Percentiles rank a stretch among this genome's conserved stretches.
Evolutionary conservation across 2,113 vertebrate species (phyloP).

Genomic region (Physeter macrocephalus): DNA sequence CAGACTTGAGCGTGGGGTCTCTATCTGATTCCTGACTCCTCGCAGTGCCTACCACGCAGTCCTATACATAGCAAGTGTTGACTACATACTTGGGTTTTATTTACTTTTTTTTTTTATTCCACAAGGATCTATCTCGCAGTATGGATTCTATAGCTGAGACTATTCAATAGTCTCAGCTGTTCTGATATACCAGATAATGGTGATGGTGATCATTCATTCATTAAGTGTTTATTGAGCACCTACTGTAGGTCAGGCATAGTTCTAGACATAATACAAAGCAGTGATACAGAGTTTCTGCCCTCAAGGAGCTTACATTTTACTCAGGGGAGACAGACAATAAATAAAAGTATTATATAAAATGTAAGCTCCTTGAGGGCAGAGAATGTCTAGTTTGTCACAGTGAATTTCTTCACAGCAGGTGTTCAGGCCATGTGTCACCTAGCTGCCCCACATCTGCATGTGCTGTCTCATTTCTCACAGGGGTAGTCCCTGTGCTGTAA

Average conservation of each 20-base stretch:
- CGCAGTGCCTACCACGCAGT: neutral
- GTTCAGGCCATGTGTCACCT: neutral
- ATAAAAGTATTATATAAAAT: neutral
- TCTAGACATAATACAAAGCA: neutral
- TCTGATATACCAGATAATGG: neutral
- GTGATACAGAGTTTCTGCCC: neutral
- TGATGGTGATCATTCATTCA: neutral
- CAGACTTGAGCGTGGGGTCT: neutral
- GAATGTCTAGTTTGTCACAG: neutral
- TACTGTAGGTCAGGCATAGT: neutral
- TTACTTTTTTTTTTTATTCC: neutral
- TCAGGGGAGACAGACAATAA: neutral
- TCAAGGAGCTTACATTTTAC: neutral
- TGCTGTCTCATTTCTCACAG: neutral
- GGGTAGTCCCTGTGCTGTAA: neutral
- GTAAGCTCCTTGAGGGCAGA: neutral
- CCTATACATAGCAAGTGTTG: neutral
- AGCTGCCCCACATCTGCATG: rapidly evolving
- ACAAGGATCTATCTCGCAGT: neutral
- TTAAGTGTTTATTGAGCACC: neutral
- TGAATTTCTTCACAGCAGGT: neutral
- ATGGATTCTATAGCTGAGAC: neutral
- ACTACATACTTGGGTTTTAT: neutral
- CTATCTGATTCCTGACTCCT: neutral
- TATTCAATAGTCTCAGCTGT: neutral